Base-by-base conservation (phyloP, 2,888 invertebrate genomes). In the Clunio marinus region DNA sequence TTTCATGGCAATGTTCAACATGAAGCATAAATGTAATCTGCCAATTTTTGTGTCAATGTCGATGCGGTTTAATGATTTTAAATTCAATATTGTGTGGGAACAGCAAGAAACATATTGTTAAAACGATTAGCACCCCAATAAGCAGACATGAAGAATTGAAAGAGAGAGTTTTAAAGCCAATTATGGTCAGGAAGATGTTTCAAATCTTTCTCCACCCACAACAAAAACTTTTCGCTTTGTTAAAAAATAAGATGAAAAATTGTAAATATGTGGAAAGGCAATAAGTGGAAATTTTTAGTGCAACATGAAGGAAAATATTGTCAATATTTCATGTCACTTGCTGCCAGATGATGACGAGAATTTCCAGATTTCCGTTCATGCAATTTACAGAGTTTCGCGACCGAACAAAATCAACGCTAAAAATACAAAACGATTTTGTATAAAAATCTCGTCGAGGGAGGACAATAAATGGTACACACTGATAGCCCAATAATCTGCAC, bases 401-500 rank as follows among this genome's bases (percentile, higher is more conserved):
- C 25, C n/a, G 2, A 22, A 57, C 32, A 10, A 32, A 4, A 4
- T 4, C 5, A 4, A 32, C 32, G 32, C 32, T 4, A 32, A 32
- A 32, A 32, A 32, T 7, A 32, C 10, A 10, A 7, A 10, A 32
- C 4, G 10, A 27, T 27, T 57, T 27, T 15, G 57, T 27, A 57
- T 27, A 57, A 57, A 57, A 57, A 57, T 57, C 57, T 57, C 57
- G 57, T 57, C 57, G 57, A 41, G 37, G 17, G 51, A 37, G 27
- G 58, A 68, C 67, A 67, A 67, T 67, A 67, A 67, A 67, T 67
- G 67, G 32, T 32, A 66, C 65, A 55, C 35, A 35, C 55, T 66
- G 66, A 68, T 68, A 68, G 68, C 68, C 68, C 28, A 57, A 68
- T 68, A 68, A 68, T 68, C 58, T 68, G 68, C 68, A 68, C 68